These are phyloP conservation scores for Barnardius zonarius DNA, from an alignment of 2,113 vertebrate genomes.

Conservation along the genomic window DNA sequence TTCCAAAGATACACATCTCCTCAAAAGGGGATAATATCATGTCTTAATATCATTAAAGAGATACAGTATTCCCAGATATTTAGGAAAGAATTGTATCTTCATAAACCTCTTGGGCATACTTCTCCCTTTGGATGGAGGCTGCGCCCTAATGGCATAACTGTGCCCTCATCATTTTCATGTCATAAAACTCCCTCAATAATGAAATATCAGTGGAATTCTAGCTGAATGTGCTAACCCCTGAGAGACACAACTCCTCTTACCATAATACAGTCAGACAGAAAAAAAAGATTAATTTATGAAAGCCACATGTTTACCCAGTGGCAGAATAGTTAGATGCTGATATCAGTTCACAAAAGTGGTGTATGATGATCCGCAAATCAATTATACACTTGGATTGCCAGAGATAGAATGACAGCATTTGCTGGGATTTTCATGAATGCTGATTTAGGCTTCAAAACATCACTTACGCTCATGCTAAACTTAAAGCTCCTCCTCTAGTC, in stretches of 20 bases:
- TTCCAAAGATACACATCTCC: background rate
- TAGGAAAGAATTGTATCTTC: background rate
- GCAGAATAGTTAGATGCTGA: background rate
- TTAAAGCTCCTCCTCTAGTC: background rate
- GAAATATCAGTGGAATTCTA: background rate
- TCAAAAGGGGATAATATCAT: background rate
- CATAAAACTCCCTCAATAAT: background rate
- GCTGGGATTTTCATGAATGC: background rate
- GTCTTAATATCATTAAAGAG: background rate
- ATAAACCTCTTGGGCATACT: background rate
- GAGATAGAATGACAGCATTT: background rate
- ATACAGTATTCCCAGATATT: background rate
- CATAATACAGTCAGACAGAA: background rate
- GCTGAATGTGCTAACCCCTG: background rate
- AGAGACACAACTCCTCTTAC: background rate
- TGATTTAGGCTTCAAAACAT: constrained; percentile 13
- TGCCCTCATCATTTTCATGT: background rate
- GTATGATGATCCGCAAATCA: constrained; percentile 24
- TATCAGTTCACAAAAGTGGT: background rate
- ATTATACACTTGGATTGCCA: background rate
- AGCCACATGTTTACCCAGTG: constrained; percentile 6
- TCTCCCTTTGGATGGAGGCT: background rate
- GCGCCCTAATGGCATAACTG: background rate
- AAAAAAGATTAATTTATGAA: constrained; percentile 6
- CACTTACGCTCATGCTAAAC: background rate